Percentiles rank a stretch among this genome's conserved stretches.
Conservation (phyloP, 1,140 invertebrate species). For the Diprion similis region DNA sequence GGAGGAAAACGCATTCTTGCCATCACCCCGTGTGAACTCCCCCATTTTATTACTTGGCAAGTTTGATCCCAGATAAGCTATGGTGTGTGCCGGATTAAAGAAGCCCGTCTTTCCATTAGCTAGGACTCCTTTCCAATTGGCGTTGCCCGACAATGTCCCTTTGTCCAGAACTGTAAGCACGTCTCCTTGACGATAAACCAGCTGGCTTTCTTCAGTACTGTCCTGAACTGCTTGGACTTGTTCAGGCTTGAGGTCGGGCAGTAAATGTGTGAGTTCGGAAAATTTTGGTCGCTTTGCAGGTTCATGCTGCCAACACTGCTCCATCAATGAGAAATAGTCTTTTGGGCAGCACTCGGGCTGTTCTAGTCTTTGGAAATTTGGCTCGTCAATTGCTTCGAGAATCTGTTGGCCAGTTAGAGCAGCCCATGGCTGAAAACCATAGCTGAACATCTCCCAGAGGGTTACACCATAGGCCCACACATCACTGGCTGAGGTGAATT, state of each 20-base stretch:
- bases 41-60: constrained; percentile 72
- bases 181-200: constrained; percentile 87
- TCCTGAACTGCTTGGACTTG: constrained; percentile 83
- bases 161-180: constrained; percentile 94
- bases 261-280: constrained; percentile 77
- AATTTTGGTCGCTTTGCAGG: constrained; percentile 90
- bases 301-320: constrained; percentile 95
- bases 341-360: constrained; percentile 94
- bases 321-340: constrained; percentile 92
- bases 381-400: constrained; percentile 93
- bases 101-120: constrained; percentile 85
- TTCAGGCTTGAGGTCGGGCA: constrained; percentile 90
- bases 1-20: constrained; percentile 66
- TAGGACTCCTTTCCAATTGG: constrained; percentile 84
- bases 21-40: constrained; percentile 67
- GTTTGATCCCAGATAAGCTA: constrained; percentile 85
- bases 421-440: constrained; percentile 97
- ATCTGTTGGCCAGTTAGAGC: constrained; percentile 96
- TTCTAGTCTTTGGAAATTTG: constrained; percentile 87
- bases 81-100: constrained; percentile 90
- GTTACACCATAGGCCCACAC: constrained; percentile 98
- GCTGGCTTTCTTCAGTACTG: constrained; percentile 67
- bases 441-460: constrained; percentile 99
- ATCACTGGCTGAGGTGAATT: constrained; percentile 95
- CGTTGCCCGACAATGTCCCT: constrained; percentile 66